A percentile compares a stretch with the other conserved stretches of the same genome.
phyloP scores from a whole-genome alignment of 2,113 vertebrate genomes.

The Alexandromys fortis region DNA sequence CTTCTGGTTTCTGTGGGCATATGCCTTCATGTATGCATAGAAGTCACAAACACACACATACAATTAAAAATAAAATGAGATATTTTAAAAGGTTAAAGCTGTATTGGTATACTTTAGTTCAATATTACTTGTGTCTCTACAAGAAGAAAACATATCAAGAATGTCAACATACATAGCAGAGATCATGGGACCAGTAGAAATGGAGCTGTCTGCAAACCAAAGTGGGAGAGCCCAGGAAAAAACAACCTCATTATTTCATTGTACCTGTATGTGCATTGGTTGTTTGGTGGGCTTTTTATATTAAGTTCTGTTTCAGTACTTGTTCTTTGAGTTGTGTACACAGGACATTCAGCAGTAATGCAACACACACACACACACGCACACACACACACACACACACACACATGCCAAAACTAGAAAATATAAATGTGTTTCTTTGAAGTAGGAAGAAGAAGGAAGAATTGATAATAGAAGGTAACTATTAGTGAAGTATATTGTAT shows the following conservation, averaged over 20 bases:
- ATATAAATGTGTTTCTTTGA: neutral
- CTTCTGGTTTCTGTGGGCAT: no score
- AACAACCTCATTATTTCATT: neutral
- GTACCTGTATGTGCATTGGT: neutral
- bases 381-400: neutral
- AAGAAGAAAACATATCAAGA: neutral
- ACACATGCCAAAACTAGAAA: neutral
- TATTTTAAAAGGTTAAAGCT: neutral
- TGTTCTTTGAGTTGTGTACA: neutral
- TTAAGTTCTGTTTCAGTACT: neutral
- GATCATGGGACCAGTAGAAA: neutral
- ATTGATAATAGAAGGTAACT: neutral
- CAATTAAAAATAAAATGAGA: neutral
- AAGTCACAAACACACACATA: neutral
- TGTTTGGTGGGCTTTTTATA: neutral
- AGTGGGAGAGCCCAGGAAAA: neutral
- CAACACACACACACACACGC: neutral
- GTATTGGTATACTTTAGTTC: neutral
- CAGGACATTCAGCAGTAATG: neutral
- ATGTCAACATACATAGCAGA: neutral
- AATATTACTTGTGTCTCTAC: neutral
- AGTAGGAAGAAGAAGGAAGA: neutral
- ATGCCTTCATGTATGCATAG: no score
- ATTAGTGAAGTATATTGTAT: neutral
- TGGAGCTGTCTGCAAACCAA: neutral